Evolutionary conservation across 2,113 vertebrate species (phyloP), one percentile per base, ranked within the genome.

Genomic region (Myxocyprinus asiaticus): DNA sequence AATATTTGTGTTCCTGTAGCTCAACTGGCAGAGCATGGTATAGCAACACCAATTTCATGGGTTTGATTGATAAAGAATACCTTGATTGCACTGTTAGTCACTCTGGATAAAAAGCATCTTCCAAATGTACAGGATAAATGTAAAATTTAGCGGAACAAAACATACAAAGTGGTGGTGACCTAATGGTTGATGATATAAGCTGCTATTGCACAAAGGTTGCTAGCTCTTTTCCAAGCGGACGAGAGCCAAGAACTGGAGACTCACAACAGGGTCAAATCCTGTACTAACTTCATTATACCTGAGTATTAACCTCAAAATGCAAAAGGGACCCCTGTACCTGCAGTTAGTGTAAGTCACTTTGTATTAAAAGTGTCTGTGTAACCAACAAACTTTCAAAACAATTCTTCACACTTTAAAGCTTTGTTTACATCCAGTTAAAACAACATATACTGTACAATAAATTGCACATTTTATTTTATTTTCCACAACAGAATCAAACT

Each of bases 331-430:
- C 11, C 53, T 55, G 53, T 55, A 51, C 9, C 9, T 56, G 12
- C 12, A 56, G 12, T n/a, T n/a, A 56, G 12, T 56, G 14, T 56
- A 14, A 33, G n/a, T 55, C 50, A 71, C 78, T 82, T 63, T 86
- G 78, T 83, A 51, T 51, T 51, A 33, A 33, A 51, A 51, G 50
- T 51, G 50, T 51, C 50, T 51, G 11, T 51, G 3, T 10, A 51
- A 10, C 9, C 50, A 33, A 33, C 22, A 33, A 33, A 33, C 22
- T 33, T 33, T 1, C 22, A 33, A 10, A 51, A 51, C 9, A 51
- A 51, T 4, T 4, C 50, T 51, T 51, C 50, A 51, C 50, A 51
- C 64, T 66, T 44, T 45, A 45, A 65, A 65, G 50, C 12, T 3
- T 0, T 33, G 22, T n/a, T n/a, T n/a, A n/a, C n/a, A n/a, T n/a